Base-by-base conservation (phyloP, 2,113 vertebrate species). In the Archilochus colubris region DNA sequence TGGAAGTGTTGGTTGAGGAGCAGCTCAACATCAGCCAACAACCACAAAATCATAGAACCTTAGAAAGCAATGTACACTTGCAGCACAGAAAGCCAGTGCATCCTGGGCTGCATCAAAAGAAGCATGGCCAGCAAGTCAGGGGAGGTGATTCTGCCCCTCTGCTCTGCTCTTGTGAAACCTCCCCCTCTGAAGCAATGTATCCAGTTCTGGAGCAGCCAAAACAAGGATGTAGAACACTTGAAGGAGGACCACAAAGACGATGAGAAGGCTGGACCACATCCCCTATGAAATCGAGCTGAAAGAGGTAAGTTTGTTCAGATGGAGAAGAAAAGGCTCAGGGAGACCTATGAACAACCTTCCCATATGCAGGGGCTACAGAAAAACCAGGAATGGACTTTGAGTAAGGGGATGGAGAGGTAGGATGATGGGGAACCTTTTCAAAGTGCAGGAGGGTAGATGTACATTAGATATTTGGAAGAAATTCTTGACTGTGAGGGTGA, bases 121-220 rank as follows among this genome's bases (percentile, higher is more conserved):
- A n/a, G 3, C 0, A 0, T 54, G 23, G 5, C 3, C 48, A 69
- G 27, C 7, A 68, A 19, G 14, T 11, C 0, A 0, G 59, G 20
- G 18, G 14, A 59, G n/a, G 11, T 9, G 46, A 40, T 46, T 82
- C 46, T 59, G 4, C 6, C 17, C 7, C 44, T 22, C 17, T 18
- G 5, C 14, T n/a, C 48, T 2, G 1, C 9, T 43, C 21, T 58
- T 0, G 2, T 53, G 38, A 48, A n/a, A 54, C 12, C 12, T 6
- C 5, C 12, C 6, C 5, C 11, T 11, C 44, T 44, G 30, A 2
- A 51, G 33, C 31, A 3, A 8, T 36, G 6, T 1, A 0, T 33
- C 1, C 53, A 44, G 13, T 7, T 64, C 21, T 27, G 12, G 22
- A 7, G 25, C 2, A 11, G 11, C 5, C 23, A 46, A 22, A 4